Conservation (phyloP, 1,140 invertebrate species). For the Drosophila asahinai region DNA sequence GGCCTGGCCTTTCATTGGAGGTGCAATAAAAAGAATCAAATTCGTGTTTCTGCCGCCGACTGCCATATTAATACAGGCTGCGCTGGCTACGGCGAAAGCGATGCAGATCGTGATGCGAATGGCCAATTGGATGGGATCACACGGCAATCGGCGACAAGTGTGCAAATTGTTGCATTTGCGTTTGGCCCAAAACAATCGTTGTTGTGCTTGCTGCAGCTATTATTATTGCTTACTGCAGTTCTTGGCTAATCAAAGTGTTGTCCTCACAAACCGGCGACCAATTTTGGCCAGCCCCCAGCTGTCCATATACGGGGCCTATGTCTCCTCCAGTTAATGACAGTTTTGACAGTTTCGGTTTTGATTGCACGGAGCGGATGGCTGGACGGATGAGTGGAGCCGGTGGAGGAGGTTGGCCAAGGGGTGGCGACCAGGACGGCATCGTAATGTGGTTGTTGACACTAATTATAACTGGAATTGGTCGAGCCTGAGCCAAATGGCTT, state of each 20-base stretch:
- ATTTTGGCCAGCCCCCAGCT: slow-evolving; percentile 29
- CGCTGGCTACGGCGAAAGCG: slow-evolving; percentile 55
- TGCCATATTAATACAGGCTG: slow-evolving; percentile 48
- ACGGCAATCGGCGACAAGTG: slow-evolving; percentile 37
- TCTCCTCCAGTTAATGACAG: slow-evolving; percentile 67
- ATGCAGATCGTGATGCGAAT: slow-evolving; percentile 71
- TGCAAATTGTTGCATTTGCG: slow-evolving; percentile 66
- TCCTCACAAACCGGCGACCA: slow-evolving; percentile 20
- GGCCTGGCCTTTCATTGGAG: slow-evolving; percentile 28
- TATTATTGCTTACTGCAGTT: slow-evolving; percentile 49
- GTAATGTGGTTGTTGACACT: slow-evolving; percentile 83
- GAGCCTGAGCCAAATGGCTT: slow-evolving; percentile 46
- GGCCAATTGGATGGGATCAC: slow-evolving; percentile 32
- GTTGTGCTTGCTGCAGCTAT: slow-evolving; percentile 9
- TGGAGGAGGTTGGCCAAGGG: slow-evolving; percentile 4
- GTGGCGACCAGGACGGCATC: slow-evolving; percentile 48
- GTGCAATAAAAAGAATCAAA: slow-evolving; percentile 70
- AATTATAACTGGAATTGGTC: slow-evolving; percentile 82
- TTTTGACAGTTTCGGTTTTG: slow-evolving; percentile 79
- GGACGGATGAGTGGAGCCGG: slow-evolving; percentile 31
- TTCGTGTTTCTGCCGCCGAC: slow-evolving; percentile 45
- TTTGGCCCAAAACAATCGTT: slow-evolving; percentile 45
- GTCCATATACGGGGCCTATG: slow-evolving; percentile 39
- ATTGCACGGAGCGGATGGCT: slow-evolving; percentile 52
- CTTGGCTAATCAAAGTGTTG: slow-evolving; percentile 60